A percentile compares a stretch with the other conserved stretches of the same genome.
Conservation (phyloP, 2,888 invertebrate species). For the Cryptosula pallasiana region DNA sequence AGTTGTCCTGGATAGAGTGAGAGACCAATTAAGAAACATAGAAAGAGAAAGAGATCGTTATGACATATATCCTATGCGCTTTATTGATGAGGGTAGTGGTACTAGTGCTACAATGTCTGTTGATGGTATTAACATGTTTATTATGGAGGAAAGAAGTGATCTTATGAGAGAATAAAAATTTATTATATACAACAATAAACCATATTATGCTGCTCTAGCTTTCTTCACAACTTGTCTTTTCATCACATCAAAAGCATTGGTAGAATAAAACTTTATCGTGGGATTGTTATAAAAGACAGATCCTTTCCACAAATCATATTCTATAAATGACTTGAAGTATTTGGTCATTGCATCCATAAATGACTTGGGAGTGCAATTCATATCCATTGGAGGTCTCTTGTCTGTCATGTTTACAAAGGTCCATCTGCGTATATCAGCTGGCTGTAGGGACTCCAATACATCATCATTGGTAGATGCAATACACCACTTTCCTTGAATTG, state of each 20-base stretch:
- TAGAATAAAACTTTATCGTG: not conserved
- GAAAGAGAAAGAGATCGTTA: not conserved
- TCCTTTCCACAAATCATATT: not conserved
- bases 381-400: not conserved
- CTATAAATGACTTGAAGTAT: not conserved
- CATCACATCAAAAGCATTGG: not conserved
- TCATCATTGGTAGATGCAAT: not conserved
- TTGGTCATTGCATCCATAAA: not conserved
- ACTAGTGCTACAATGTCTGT: too few relatives aligned
- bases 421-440: not conserved
- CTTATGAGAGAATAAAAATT: too few relatives aligned
- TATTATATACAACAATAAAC: too few relatives aligned
- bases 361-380: not conserved
- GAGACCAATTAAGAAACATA: not conserved
- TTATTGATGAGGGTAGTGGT: too few relatives aligned
- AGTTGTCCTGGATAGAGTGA: not conserved
- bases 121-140: too few relatives aligned
- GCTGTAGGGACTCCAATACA: not conserved
- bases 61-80: too few relatives aligned
- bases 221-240: too few relatives aligned
- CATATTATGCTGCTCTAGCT: too few relatives aligned
- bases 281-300: not conserved
- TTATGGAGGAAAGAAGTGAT: too few relatives aligned
- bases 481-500: not conserved
- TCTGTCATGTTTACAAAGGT: not conserved